Evolutionary conservation across 2,797 vertebrate genomes (phyloP).

Genomic region (Diceros bicornis): DNA sequence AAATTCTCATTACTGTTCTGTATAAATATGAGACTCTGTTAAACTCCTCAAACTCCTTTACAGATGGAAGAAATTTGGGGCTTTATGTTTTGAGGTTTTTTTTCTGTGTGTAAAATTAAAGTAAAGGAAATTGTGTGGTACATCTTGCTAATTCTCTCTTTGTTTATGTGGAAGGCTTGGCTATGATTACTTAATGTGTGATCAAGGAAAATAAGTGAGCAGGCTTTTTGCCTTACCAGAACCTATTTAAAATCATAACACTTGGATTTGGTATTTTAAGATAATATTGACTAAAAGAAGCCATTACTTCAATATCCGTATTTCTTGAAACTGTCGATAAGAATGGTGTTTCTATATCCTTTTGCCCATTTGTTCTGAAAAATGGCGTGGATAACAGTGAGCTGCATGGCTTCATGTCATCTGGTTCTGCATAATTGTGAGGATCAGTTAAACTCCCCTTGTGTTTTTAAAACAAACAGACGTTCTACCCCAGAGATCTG

Average conservation of each 20-base stretch:
- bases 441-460: conserved; percentile 86
- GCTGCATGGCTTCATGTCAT: conserved; percentile 80
- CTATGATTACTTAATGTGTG: neutral
- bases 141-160: conserved; percentile 63
- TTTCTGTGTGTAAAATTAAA: conserved; percentile 52
- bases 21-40: neutral
- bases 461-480: conserved; percentile 87
- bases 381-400: conserved; percentile 18
- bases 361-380: conserved; percentile 46
- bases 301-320: neutral
- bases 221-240: neutral
- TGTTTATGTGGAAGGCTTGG: conserved; percentile 54
- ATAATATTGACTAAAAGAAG: conserved; percentile 52
- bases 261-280: conserved; percentile 56
- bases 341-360: neutral
- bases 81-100: neutral
- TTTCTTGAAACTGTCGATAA: neutral
- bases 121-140: conserved; percentile 54
- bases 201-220: neutral
- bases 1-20: neutral
- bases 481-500: conserved; percentile 83
- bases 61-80: conserved; percentile 67
- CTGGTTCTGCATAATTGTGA: conserved; percentile 80
- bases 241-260: conserved; percentile 49
- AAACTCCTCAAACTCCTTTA: conserved; percentile 53